Evolutionary conservation across 2,797 vertebrate species (phyloP), one percentile per base, ranked within the genome.

Genomic region (Liparis tanakae): DNA sequence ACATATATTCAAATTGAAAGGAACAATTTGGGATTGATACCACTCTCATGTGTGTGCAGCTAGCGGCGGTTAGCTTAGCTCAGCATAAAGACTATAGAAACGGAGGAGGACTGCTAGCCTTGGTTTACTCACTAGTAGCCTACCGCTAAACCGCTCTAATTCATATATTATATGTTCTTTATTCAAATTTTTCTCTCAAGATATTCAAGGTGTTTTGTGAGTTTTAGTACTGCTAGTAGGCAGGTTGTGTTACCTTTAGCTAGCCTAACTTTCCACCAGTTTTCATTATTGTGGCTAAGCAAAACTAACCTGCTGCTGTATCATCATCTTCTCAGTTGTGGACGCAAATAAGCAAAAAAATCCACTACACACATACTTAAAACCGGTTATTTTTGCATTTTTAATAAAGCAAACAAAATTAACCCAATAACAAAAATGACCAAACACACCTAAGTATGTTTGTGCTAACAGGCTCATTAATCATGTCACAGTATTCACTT

Each of bases 401-500:
- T 43, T 69, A 25, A 10, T 41, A 53, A 20, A 1, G 7, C 3
- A 15, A 74, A 34, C 0, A 22, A 74, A 58, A 69, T 50, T 1
- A 67, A 57, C 17, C 22, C 34, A 57, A 14, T 41, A 7, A 12
- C 1, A 54, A 51, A 39, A 20, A 54, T 10, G 0, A 50, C 3
- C 30, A 39, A 65, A 20, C 5, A 39, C 33, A 43, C 48, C 17
- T 37, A 34, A 48, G 4, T 34, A 10, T 68, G 55, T 72, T 71
- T 70, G 10, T 34, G 39, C 2, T 46, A 53, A 63, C 44, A 39
- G 5, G 7, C 51, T 63, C 46, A 73, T 79, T 74, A 72, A 63
- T 66, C 53, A 34, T 41, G 41, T 54, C n/a, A 43, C 71, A 50
- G 61, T 57, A 66, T 83, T 79, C 69, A 78, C 17, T n/a, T n/a